Base-by-base conservation (phyloP, 1,140 invertebrate genomes). In the Drosophila pseudoananassae region DNA sequence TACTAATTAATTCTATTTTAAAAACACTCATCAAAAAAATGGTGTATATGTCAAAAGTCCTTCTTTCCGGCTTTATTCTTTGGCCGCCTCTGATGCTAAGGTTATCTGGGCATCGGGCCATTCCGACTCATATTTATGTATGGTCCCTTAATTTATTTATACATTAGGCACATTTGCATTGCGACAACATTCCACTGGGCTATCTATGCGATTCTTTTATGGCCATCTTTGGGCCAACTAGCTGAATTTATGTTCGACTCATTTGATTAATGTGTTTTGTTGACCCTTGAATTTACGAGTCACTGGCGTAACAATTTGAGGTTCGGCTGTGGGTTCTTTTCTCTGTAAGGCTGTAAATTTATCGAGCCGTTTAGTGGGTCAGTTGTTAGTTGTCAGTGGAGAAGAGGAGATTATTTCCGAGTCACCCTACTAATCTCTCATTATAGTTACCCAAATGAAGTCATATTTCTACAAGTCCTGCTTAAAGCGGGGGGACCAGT, bases 211-310 rank as follows among this genome's bases (percentile, higher is more conserved):
- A 33, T 79, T 63, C 70, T 50, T 68, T 79, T 58, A 61, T 65
- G 55, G 43, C 46, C 53, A 50, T 61, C 59, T 72, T 66, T 27
- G 45, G 59, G 52, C 49, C 55, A 78, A 58, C 58, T 76, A 68
- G 36, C 64, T 46, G 43, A 71, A 82, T 82, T 81, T 81, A 81
- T 82, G 68, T 76, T 82, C 54, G 74, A 52, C 78, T 77, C 78
- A 77, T 81, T 78, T 81, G 78, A 81, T 81, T 68, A 81, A 81
- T 81, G 68, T 60, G 64, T 69, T 55, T 46, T 71, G 64, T 55
- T 68, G 47, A 52, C 36, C 59, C 33, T 27, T 45, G 46, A 64
- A 79, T 70, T 59, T 57, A 75, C 70, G 70, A 79, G 63, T 63
- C 61, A 60, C 70, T 74, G 49, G 69, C 46, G 63, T 55, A 58